A percentile compares a stretch with the other conserved stretches of the same genome.
Evolutionary conservation across 2,797 vertebrate genomes (phyloP).

Genomic region (Eulemur rubriventer): DNA sequence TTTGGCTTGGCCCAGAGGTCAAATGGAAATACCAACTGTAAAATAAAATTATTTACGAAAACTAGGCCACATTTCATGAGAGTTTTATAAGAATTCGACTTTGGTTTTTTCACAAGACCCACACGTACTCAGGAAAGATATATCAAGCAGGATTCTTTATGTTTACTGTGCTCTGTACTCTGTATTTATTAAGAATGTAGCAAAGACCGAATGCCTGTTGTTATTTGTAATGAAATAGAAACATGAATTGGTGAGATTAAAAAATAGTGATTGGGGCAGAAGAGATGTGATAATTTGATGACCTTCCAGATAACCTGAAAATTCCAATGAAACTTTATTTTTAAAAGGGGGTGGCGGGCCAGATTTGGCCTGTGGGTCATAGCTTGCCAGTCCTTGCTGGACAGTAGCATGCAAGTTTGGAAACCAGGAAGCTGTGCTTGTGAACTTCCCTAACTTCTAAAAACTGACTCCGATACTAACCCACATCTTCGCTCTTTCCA

Average conservation of each 20-base stretch:
- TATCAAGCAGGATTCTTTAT: neutral
- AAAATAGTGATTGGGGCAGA: neutral
- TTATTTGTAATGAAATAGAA: neutral
- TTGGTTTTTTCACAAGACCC: neutral
- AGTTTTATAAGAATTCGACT: conserved; percentile 20
- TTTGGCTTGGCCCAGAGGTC: neutral
- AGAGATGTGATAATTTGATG: neutral
- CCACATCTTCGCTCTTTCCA: neutral
- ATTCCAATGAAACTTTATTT: neutral
- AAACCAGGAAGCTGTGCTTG: neutral
- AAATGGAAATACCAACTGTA: conserved; percentile 42
- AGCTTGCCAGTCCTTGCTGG: neutral
- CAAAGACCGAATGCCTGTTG: neutral
- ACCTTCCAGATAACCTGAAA: neutral
- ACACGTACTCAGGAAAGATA: neutral
- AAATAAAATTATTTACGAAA: conserved; percentile 55
- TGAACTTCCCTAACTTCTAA: neutral
- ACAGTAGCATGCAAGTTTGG: neutral
- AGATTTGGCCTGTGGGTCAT: neutral
- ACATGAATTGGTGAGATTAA: neutral
- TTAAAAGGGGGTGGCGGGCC: neutral
- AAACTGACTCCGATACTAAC: neutral
- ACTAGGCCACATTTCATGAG: neutral
- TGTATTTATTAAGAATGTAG: neutral
- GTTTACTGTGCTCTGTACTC: neutral